phyloP scores from a whole-genome alignment of 2,888 invertebrate species.

The Yponomeuta evonymella region DNA sequence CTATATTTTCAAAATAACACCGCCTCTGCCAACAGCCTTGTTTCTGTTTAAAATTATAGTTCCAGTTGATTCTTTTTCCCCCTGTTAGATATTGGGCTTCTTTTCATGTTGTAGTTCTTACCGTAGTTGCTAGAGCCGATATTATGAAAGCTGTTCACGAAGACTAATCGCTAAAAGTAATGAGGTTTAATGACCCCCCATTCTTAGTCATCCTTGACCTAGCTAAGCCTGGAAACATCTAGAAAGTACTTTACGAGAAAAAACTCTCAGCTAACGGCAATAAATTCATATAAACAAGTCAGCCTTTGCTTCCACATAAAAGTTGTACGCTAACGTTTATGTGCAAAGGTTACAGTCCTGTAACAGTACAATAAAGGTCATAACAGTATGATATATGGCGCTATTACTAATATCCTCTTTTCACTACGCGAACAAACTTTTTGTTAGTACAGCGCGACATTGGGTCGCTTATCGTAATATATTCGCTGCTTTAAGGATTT shows the following conservation, averaged over 20 bases:
- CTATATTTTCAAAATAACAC: too few species aligned
- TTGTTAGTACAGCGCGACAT: constrained; percentile 33
- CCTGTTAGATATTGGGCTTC: too few species aligned
- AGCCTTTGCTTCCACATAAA: neutral
- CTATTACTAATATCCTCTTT: constrained; percentile 5
- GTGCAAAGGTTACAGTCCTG: constrained; percentile 1
- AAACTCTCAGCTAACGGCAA: constrained; percentile 7
- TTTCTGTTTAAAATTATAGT: too few species aligned
- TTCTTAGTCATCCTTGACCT: neutral
- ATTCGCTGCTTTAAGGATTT: neutral
- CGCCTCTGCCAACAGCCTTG: too few species aligned
- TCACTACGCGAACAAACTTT: neutral
- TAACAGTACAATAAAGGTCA: constrained; percentile 10
- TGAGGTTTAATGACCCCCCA: neutral
- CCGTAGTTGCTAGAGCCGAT: too few species aligned
- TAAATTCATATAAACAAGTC: constrained; percentile 2
- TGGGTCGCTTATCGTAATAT: constrained; percentile 22
- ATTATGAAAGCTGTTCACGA: too few species aligned
- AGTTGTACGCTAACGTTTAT: constrained; percentile 7
- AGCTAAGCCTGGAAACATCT: neutral
- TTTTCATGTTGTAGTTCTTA: too few species aligned
- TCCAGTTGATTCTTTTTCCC: too few species aligned
- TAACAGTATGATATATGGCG: constrained; percentile 12
- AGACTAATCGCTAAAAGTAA: too few species aligned
- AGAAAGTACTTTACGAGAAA: neutral